phyloP scores from a whole-genome alignment of 92 coral and sea anemone genomes.

The Pocillopora meandrina region DNA sequence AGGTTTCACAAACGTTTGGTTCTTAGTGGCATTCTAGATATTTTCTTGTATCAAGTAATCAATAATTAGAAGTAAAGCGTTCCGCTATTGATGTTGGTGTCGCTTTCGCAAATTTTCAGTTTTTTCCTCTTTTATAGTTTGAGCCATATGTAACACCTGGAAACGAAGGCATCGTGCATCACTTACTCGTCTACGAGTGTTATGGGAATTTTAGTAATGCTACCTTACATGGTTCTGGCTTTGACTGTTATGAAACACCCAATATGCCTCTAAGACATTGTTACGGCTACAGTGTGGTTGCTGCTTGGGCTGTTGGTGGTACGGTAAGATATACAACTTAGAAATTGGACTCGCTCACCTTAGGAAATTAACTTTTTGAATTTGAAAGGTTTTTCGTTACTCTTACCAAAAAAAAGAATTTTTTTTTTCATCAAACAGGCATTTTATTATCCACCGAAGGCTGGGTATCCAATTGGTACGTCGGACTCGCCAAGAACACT shows the following conservation, averaged over 20 bases:
- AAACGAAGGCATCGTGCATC: slow-evolving; percentile 68
- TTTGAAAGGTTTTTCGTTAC: no score
- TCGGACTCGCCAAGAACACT: slow-evolving; percentile 19
- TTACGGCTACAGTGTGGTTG: not conserved
- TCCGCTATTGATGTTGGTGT: no score
- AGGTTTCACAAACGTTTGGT: no score
- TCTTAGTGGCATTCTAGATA: no score
- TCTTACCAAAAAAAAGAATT: no score
- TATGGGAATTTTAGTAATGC: slow-evolving; percentile 27
- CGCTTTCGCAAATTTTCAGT: no score
- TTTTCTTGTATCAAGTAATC: no score
- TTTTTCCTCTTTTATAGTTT: not conserved
- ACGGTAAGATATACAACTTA: slow-evolving; percentile 17
- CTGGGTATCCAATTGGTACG: slow-evolving; percentile 36
- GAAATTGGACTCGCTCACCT: not conserved
- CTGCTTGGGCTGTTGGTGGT: slow-evolving; percentile 62
- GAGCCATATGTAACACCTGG: slow-evolving; percentile 47
- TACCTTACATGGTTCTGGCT: slow-evolving; percentile 9
- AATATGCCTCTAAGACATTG: slow-evolving; percentile 28
- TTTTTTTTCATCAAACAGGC: slow-evolving; percentile 9
- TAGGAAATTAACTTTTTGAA: no score
- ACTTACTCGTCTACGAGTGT: slow-evolving; percentile 56
- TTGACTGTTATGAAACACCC: slow-evolving; percentile 36
- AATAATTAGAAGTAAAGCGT: no score
- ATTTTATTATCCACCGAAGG: slow-evolving; percentile 41